These are phyloP conservation scores for Phymatocera aterrima DNA, from an alignment of 2,888 invertebrate genomes.

Conservation along the genomic window DNA sequence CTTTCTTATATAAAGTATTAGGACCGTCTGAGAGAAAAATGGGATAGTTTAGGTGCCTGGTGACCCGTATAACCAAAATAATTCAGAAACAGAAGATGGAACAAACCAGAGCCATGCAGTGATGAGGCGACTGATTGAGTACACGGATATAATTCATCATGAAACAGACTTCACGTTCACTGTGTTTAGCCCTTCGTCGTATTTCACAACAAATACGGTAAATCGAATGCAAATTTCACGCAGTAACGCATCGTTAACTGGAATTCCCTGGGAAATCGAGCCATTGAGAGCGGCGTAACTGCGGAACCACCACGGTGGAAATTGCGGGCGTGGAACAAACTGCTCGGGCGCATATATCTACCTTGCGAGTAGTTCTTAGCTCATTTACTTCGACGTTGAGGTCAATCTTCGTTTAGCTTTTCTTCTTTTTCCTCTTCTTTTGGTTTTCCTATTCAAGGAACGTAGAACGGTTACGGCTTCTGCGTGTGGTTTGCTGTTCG, in stretches of 20 bases:
- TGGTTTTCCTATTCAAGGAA: no score
- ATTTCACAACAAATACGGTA: constrained; percentile 1
- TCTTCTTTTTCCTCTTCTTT: neutral
- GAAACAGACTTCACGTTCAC: neutral
- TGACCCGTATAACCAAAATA: neutral
- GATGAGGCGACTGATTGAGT: neutral
- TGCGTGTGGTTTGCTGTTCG: neutral
- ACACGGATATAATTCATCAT: neutral
- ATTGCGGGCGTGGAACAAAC: neutral
- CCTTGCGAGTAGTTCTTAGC: neutral
- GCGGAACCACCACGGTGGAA: neutral
- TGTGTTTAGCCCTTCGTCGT: neutral
- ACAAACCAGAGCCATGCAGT: neutral
- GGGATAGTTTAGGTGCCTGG: neutral
- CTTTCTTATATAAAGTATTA: constrained; percentile 2
- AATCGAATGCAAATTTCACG: constrained; percentile 21
- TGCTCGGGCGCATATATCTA: neutral
- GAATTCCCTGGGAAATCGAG: constrained; percentile 7
- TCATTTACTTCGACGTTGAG: neutral
- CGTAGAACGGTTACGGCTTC: neutral
- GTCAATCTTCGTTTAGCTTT: neutral
- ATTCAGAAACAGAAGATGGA: neutral
- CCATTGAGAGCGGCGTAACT: neutral
- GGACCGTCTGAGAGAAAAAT: neutral
- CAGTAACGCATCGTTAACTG: neutral